Base-by-base conservation (phyloP, 2,888 invertebrate genomes). In the Geotrupes spiniger region DNA sequence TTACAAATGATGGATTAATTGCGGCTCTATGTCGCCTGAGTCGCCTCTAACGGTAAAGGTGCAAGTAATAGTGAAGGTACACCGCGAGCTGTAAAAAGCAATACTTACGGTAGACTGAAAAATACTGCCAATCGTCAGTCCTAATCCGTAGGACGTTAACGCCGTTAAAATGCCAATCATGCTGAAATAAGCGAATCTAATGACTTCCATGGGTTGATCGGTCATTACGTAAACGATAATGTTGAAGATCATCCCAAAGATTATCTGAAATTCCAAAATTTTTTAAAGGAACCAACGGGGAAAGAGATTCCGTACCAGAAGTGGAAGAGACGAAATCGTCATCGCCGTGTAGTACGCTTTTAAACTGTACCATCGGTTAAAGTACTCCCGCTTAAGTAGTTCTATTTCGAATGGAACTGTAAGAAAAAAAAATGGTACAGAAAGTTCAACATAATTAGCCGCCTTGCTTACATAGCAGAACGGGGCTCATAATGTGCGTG, bases 291-390 rank as follows among this genome's bases (percentile, higher is more conserved):
- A 3, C 6, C 21, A 21, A 21, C n/a, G n/a, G n/a, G n/a, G n/a
- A n/a, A n/a, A n/a, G n/a, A n/a, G n/a, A n/a, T n/a, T n/a, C 51
- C 83, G 63, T 57, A 87, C 79, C 67, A 86, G 85, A 8, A 77
- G 68, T 0, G 87, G 87, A n/a, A 87, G 75, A 50, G 81, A 76
- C 0, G 85, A 78, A 11, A 83, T 68, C 0, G 84, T 80, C 59
- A 83, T 69, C 0, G 88, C 87, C 4, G 79, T 78, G 64, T 84
- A 89, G 63, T 87, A 88, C 0, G 88, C 81, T 63, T 84, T 83
- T 12, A 88, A 65, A 0, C 82, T 79, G 62, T 88, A 89, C 88
- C 88, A 89, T 10, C 85, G 79, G 65, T 89, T 89, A 63, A 87
- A 88, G 62, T 87, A 82, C 63, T 89, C 88, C 29, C 85, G 75